Base-by-base conservation (phyloP, 1,140 invertebrate genomes). In the Spodoptera litura region DNA sequence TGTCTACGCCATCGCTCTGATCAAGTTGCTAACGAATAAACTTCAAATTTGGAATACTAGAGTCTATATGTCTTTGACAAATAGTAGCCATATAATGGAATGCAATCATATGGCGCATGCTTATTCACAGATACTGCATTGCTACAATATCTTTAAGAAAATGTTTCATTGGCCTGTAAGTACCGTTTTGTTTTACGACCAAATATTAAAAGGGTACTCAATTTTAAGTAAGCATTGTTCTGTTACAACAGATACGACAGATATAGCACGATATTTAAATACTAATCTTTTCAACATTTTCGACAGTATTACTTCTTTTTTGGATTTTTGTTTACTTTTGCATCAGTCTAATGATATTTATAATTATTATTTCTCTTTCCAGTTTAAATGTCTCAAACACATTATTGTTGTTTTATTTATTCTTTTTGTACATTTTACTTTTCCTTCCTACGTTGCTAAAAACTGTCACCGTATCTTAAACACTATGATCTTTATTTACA, bases 131-230 rank as follows among this genome's bases (percentile, higher is more conserved):
- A 44, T 64, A 49, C 8, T 64, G 61, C 35, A 44, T 2, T 64
- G 61, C 15, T 64, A 44, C 35, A 44, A 64, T 49, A 15, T 64
- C 11, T 64, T 15, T 38, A 64, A 64, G 44, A 64, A 64, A 20
- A 9, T 64, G 15, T 64, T 64, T 49, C 8, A 20, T 11, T 35
- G 38, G n/a, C 35, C 61, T 5, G 61, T 64, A 49, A 64, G 35
- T 62, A 62, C 20, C 4, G 0, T 3, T n/a, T 35, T 35, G 12
- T 58, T 58, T 20, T 20, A 20, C 20, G n/a, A n/a, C n/a, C n/a
- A n/a, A n/a, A n/a, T n/a, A n/a, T n/a, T n/a, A n/a, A n/a, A n/a
- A n/a, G n/a, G n/a, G n/a, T n/a, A n/a, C n/a, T n/a, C n/a, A n/a
- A n/a, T n/a, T n/a, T n/a, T n/a, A n/a, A n/a, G n/a, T n/a, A n/a